Conservation (phyloP, 1,140 invertebrate genomes). For the Megalopta genalis region DNA sequence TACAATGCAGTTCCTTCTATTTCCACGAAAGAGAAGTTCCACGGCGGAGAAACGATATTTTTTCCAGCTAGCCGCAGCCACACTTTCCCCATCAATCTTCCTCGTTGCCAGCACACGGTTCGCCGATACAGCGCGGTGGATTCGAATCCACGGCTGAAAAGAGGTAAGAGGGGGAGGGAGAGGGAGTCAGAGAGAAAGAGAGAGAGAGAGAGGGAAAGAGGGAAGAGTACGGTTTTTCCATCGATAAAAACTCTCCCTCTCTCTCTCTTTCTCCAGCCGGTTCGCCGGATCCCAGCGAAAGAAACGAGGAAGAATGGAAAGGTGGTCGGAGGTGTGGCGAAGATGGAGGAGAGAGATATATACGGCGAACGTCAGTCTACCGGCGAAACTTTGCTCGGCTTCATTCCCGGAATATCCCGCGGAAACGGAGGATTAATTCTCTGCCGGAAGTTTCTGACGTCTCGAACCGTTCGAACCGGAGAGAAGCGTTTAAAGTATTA, state of each 20-base stretch:
- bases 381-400: slow-evolving; percentile 71
- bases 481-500: slow-evolving; percentile 71
- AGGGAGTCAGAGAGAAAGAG: no score
- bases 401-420: slow-evolving; percentile 72
- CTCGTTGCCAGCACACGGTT: background rate
- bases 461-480: slow-evolving; percentile 57
- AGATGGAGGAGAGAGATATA: slow-evolving; percentile 26
- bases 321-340: slow-evolving; percentile 15
- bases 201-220: no score
- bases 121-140: background rate
- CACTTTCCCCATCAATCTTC: slow-evolving; percentile 21
- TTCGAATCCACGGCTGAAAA: slow-evolving; percentile 10
- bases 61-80: slow-evolving; percentile 6
- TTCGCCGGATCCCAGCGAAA: background rate
- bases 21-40: no score
- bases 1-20: no score
- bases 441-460: slow-evolving; percentile 68
- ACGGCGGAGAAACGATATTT: slow-evolving; percentile 12
- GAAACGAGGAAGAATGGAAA: slow-evolving; percentile 22
- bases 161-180: no score
- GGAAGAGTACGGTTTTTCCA: slow-evolving; percentile 4
- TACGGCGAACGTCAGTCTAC: slow-evolving; percentile 61
- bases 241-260: slow-evolving; percentile 20
- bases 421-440: slow-evolving; percentile 72
- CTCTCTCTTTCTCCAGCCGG: slow-evolving; percentile 15